A percentile compares a stretch with the other conserved stretches of the same genome.
Conservation (phyloP, 2,797 vertebrate genomes). For the Pipistrellus pygmaeus region DNA sequence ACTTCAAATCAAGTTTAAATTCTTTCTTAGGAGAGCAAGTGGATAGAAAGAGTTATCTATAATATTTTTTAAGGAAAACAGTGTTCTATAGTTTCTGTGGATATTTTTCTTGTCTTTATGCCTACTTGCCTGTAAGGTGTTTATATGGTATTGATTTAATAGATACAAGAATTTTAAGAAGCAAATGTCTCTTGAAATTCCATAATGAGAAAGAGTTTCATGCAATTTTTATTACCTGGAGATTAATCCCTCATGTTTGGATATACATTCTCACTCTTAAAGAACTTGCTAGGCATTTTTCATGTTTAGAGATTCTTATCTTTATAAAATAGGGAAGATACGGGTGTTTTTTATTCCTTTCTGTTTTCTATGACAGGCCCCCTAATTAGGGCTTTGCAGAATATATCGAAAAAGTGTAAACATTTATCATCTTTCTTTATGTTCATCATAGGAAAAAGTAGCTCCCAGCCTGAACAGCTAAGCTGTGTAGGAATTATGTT, state of each 20-base stretch:
- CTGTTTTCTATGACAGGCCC: background rate
- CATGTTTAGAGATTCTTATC: background rate
- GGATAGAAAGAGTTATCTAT: background rate
- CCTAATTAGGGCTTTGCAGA: slow-evolving; percentile 37
- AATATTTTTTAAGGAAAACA: slow-evolving; percentile 43
- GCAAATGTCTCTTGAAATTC: slow-evolving; percentile 44
- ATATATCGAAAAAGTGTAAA: slow-evolving; percentile 7
- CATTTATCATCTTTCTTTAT: slow-evolving; percentile 47
- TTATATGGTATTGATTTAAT: slow-evolving; percentile 50
- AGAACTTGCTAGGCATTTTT: background rate
- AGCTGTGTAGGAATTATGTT: slow-evolving; percentile 37
- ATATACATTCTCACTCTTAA: background rate
- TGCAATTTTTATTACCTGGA: background rate
- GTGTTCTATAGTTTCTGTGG: background rate
- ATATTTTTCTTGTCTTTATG: slow-evolving; percentile 19
- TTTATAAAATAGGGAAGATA: background rate
- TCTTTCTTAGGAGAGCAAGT: background rate
- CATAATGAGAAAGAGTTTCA: slow-evolving; percentile 29
- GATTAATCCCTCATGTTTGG: slow-evolving; percentile 15
- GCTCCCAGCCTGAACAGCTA: background rate
- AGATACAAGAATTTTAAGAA: slow-evolving; percentile 8
- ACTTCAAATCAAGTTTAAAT: slow-evolving; percentile 54
- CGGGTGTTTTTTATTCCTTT: background rate
- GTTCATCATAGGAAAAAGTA: slow-evolving; percentile 38
- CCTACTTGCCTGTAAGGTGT: background rate